Evolutionary conservation across 2,888 invertebrate genomes (phyloP), one percentile per base, ranked within the genome.

Genomic region (Latrodectus elegans): DNA sequence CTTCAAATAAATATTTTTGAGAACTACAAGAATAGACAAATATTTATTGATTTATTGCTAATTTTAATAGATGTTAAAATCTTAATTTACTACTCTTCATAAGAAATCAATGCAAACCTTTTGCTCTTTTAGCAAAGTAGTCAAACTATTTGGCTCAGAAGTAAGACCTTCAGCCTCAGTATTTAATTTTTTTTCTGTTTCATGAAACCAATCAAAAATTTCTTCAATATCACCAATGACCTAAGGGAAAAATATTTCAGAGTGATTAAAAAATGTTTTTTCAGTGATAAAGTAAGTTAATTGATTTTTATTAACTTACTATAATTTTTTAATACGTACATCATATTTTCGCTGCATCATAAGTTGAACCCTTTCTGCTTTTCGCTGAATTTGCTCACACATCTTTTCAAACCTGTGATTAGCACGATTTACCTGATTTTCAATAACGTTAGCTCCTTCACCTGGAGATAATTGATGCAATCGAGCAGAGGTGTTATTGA

Each of bases 191-290:
- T 95, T 95, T 91, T 98, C 97, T 82, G 97, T 96, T 89, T 97
- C 97, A 38, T 97, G 95, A 94, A 99, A 97, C 99, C 99, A 99
- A 91, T 99, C 98, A 0, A 98, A 93, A 0, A 98, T 94, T 91
- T 98, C 99, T 91, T 99, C 98, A 92, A 99, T 96, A 91, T 99
- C 98, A 67, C 95, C 95, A 8, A 97, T 95, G 0, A 98, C 97
- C 93, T 98, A 96, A 51, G 67, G 38, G 1, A 38, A 38, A 38
- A 38, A 38, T 38, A 38, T 38, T 38, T 38, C 6, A 38, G 38
- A 38, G 38, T 72, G 52, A 67, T 26, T 51, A 51, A 51, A 65
- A 49, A 51, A 15, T 60, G n/a, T 8, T 11, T 55, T 52, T 12
- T 17, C 26, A 53, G n/a, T 55, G 17, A 55, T 22, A 14, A 53